Base-by-base conservation (phyloP, 1,140 invertebrate genomes). In the Drosophila littoralis region DNA sequence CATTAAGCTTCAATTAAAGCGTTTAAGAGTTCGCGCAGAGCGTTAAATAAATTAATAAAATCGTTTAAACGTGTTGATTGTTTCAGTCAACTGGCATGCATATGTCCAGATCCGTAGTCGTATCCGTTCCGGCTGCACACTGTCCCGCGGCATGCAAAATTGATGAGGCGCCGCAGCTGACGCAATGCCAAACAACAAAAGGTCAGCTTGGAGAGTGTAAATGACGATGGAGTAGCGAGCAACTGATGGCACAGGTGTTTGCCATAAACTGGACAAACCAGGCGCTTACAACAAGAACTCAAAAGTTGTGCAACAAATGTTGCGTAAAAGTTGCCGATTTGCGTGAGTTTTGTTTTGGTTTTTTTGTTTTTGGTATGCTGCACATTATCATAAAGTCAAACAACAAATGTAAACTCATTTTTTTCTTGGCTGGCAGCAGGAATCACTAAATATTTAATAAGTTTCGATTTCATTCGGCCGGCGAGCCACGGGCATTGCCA, bases 371-470 rank as follows among this genome's bases (percentile, higher is more conserved):
- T 4, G 6, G 22, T 10, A 5, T 36, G 38, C 73, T 64, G 36
- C 36, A 63, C 81, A 91, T 91, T 91, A 91, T 86, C 89, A 91
- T 91, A 91, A 91, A 91, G 89, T 91, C 89, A 81, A 77, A 67
- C 72, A 51, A 79, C 51, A 79, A 91, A 89, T 91, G 84, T 78
- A 78, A 90, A 75, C 76, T 89, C 88, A 91, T 91, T 86, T 84
- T 74, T 83, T 74, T 51, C 54, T 35, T 17, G 63, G 43, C 58
- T 63, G 42, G 32, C 60, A 36, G 59, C 33, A 50, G 45, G 70
- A 64, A 60, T 58, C 33, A 17, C 76, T 91, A 89, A 91, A 91
- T 91, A 91, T 91, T 91, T 91, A 79, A 91, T 83, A 89, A 91
- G 89, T 88, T 91, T 91, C 89, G 89, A 91, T 91, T 91, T 91